Evolutionary conservation across 2,888 invertebrate genomes (phyloP).

Genomic region (Resseliella maxima): DNA sequence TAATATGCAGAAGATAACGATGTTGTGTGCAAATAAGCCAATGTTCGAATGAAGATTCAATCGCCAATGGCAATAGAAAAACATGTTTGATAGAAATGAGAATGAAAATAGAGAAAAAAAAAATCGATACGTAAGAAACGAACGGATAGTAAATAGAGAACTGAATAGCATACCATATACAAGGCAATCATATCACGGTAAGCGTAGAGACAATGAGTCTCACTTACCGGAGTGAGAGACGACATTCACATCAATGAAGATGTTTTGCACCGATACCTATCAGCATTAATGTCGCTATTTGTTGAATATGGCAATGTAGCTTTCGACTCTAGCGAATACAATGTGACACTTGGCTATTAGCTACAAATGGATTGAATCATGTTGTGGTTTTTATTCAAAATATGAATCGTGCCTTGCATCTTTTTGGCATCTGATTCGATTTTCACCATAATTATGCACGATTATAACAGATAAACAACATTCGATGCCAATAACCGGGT

Average conservation of each 20-base stretch:
- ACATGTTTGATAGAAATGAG: not conserved
- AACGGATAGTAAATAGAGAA: not conserved
- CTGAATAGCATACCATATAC: conserved; percentile 5
- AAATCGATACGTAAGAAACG: not conserved
- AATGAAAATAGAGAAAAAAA: too few species aligned
- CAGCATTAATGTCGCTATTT: not conserved
- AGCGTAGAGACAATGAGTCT: not conserved
- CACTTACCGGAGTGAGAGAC: not conserved
- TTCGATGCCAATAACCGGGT: not conserved
- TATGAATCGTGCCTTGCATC: not conserved
- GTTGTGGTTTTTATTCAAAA: too few species aligned
- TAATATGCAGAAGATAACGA: not conserved
- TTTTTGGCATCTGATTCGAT: conserved; percentile 21
- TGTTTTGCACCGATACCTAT: not conserved
- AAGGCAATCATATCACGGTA: too few species aligned
- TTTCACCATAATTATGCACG: conserved; percentile 15
- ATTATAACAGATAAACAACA: not conserved
- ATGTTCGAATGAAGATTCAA: conserved; percentile 11
- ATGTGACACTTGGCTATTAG: not conserved
- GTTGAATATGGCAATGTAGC: not conserved
- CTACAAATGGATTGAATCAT: not conserved
- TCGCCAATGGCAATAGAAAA: not conserved
- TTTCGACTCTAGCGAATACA: not conserved
- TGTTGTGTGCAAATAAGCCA: conserved; percentile 22
- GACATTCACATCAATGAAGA: conserved; percentile 17